Base-by-base conservation (phyloP, 2,797 vertebrate species). In the Hirundo rustica region DNA sequence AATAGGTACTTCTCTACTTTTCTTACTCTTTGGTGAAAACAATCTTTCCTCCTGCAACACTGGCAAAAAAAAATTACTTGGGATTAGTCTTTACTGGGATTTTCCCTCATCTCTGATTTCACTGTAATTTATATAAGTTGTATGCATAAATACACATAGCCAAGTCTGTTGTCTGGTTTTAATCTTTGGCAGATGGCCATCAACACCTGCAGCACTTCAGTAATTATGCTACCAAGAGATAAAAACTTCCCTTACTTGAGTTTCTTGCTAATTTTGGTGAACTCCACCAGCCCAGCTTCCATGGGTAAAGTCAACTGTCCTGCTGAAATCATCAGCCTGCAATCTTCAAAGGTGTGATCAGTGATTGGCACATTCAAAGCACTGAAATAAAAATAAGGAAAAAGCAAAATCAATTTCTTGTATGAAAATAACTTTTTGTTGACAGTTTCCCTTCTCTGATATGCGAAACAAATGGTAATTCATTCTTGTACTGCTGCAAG, bases 261-360 rank as follows among this genome's bases (percentile, higher is more conserved):
- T 96, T 99, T 99, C 80, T 97, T 98, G 97, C 99, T 99, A 62
- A 99, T 99, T 98, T 99, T 99, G 88, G 99, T 99, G 96, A 99
- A 99, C 96, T 99, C 99, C 70, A 99, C 99, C 86, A 99, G 97
- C 55, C 99, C 99, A 5, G 99, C 98, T 97, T 99, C 99, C 99
- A 99, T 99, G 10, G 99, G 99, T 91, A 99, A 97, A 0, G 99
- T 99, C 13, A 99, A 96, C 94, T 99, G 98, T 32, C 99, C 99
- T 7, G 99, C 99, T 30, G 99, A 99, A 97, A 99, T 99, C 99
- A 99, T 99, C 90, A 99, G 94, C 38, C 99, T 98, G 88, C 99
- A 99, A 42, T 99, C 99, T 96, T 99, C 99, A 29, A 99, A 99
- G 1, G 99, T 99, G 94, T 99, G 99, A 94, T 99, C 99, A 13